Evolutionary conservation across 92 coral and sea anemone species (phyloP).

Genomic region (Umimayanthus chanpuru): DNA sequence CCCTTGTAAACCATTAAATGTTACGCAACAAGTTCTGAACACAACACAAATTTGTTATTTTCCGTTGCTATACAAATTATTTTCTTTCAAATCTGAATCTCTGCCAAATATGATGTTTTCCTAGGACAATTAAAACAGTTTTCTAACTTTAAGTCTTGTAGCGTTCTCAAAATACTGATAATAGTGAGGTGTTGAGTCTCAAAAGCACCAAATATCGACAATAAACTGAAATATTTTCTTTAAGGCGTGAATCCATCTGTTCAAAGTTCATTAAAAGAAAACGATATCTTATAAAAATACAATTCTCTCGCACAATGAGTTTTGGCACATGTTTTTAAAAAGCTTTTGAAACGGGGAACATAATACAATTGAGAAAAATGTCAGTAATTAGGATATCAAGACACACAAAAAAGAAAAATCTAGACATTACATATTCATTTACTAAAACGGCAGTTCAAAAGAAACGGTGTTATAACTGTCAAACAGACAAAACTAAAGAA

Average conservation of each 20-base stretch:
- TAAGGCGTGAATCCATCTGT: constrained; percentile 40
- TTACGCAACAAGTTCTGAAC: neutral
- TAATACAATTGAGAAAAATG: constrained; percentile 41
- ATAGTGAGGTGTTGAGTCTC: no score
- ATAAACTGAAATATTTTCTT: neutral
- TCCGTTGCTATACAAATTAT: constrained; percentile 9
- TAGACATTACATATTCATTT: constrained; percentile 34
- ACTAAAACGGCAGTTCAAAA: constrained; percentile 35
- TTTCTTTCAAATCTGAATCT: neutral
- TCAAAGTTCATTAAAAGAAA: constrained; percentile 38
- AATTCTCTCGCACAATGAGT: constrained; percentile 41
- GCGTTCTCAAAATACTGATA: neutral
- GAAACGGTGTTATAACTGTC: constrained; percentile 20
- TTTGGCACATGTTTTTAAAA: constrained; percentile 49
- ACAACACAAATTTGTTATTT: constrained; percentile 2
- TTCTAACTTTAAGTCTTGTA: neutral
- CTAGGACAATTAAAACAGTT: neutral
- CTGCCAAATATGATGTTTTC: neutral
- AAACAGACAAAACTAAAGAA: neutral
- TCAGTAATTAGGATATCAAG: constrained; percentile 39
- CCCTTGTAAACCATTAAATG: neutral
- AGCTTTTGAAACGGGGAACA: constrained; percentile 35
- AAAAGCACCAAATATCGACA: neutral
- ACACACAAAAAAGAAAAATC: constrained; percentile 25
- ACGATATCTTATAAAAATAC: constrained; percentile 30